Conservation (phyloP, 2,888 invertebrate species). For the Melieria omissa region DNA sequence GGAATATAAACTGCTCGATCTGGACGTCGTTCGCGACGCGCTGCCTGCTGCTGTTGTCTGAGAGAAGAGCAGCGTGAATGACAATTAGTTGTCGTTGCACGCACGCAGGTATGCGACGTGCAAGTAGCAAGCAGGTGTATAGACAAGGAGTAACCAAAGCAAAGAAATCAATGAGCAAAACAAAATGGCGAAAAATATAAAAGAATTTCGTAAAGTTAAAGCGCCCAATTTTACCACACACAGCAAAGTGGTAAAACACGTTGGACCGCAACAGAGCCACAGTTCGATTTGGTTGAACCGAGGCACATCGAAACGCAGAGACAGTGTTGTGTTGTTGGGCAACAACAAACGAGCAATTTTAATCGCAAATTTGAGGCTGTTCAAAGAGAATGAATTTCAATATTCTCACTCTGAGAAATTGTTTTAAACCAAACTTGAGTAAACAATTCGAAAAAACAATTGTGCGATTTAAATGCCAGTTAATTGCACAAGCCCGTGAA, state of each 20-base stretch:
- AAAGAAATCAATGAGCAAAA: constrained; percentile 53
- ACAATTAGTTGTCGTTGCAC: not conserved
- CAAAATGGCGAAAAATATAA: constrained; percentile 43
- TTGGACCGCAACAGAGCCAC: too few species aligned
- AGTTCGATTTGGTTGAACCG: too few species aligned
- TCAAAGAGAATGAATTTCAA: too few species aligned
- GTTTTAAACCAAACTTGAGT: not conserved
- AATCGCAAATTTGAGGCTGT: too few species aligned
- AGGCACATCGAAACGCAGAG: too few species aligned
- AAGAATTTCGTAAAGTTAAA: constrained; percentile 50
- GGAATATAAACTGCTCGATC: constrained; percentile 85
- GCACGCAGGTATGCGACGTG: not conserved
- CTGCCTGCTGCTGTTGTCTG: constrained; percentile 52
- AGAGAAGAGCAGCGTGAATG: constrained; percentile 6
- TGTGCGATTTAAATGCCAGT: not conserved
- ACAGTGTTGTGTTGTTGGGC: too few species aligned
- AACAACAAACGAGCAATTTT: too few species aligned
- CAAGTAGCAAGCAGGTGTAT: not conserved
- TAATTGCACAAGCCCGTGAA: not conserved
- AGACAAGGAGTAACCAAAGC: constrained; percentile 5
- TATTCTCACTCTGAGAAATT: not conserved
- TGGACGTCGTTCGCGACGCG: constrained; percentile 72
- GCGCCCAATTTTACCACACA: too few species aligned
- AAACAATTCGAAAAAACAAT: not conserved
- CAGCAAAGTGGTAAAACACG: too few species aligned